Base-by-base conservation (phyloP, 2,113 vertebrate species). In the Prionailurus bengalensis region DNA sequence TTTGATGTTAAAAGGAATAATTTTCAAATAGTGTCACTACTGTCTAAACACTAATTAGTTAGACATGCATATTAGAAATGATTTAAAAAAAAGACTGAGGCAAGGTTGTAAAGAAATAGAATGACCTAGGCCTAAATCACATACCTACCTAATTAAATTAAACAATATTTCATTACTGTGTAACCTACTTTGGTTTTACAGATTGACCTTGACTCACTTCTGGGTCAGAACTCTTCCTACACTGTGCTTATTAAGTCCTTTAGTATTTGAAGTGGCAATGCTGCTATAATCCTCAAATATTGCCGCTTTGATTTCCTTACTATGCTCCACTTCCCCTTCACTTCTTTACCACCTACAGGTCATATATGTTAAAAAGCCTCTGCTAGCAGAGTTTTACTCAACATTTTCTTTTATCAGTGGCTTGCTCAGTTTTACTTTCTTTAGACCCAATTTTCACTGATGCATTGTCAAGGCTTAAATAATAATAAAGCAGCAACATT, bases 1-100 rank as follows among this genome's bases (percentile, higher is more conserved):
- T 96, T 94, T 95, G 25, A 93, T 85, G 73, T 85, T 66, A 63
- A 97, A 88, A 93, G 12, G 39, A 96, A 71, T 93, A 29, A 89
- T 39, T 89, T 93, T 45, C 66, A 96, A 91, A 68, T 4, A 58
- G 8, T 53, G 12, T 51, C 63, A 85, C 42, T 83, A 23, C 66
- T 95, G 16, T 91, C 27, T 90, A 81, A 85, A 71, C 36, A 73
- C 39, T 82, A 73, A 83, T 88, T 93, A 94, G 12, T 58, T 66
- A 63, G 33, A 66, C 31, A 97, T 89, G 39, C 12, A 65, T 89
- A 85, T 85, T 91, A 58, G 55, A 70, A 90, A 73, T 82, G 13
- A 79, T 68, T 7, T 4, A 3, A 19, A 39, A 42, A 83, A 78
- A 91, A 73, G 25, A 84, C 65, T 68, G 51, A 89, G 11, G 15